Percentiles rank a stretch among this genome's conserved stretches.
Evolutionary conservation across 2,888 invertebrate genomes (phyloP).

Genomic region (Rotaria magnacalcarata): DNA sequence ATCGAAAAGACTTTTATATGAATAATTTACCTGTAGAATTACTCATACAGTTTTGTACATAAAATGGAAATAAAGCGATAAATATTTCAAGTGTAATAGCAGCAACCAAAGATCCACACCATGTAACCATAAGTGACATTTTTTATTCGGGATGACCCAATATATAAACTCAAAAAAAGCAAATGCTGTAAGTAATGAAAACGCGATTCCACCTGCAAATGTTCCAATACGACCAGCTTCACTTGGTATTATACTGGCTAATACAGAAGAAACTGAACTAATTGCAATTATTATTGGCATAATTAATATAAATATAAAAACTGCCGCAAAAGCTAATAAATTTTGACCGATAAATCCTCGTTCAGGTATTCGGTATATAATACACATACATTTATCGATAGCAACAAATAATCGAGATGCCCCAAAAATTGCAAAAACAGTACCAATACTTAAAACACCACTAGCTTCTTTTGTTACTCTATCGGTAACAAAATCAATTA

Average conservation of each 20-base stretch:
- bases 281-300: neutral
- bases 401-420: neutral
- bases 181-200: neutral
- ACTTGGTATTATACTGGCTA: neutral
- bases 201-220: neutral
- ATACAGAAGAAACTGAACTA: neutral
- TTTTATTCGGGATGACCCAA: neutral
- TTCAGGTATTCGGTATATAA: neutral
- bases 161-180: neutral
- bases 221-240: neutral
- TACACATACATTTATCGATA: neutral
- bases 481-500: neutral
- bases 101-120: neutral
- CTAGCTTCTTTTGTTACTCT: neutral
- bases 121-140: neutral
- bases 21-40: neutral
- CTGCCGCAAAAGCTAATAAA: neutral
- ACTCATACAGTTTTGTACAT: neutral
- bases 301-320: neutral
- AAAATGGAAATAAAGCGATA: neutral
- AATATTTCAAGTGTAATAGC: neutral
- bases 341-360: neutral
- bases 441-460: neutral
- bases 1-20: no score
- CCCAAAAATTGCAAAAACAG: neutral